phyloP scores from a whole-genome alignment of 2,113 vertebrate species.

The Rhadina sibilatrix region DNA sequence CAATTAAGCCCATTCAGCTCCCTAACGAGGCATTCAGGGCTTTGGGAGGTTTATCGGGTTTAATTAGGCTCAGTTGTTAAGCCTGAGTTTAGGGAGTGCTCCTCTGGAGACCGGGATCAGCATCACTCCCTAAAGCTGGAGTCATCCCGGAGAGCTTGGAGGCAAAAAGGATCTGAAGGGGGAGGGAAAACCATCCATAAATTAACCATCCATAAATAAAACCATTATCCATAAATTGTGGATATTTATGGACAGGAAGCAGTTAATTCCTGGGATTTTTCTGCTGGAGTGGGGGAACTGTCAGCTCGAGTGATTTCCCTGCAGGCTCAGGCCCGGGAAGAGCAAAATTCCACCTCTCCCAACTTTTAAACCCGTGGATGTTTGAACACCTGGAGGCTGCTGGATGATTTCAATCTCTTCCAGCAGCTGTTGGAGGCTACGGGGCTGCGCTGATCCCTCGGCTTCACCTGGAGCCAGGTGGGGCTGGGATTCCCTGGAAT shows the following conservation, averaged over 20 bases:
- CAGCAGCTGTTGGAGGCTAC: fast-evolving
- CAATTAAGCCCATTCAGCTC: constrained; percentile 19
- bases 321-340: not conserved
- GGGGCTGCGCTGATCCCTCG: not conserved
- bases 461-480: not conserved
- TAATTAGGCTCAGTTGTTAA: not conserved
- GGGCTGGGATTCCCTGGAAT: not conserved
- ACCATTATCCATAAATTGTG: too few relatives aligned
- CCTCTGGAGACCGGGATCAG: not conserved
- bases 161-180: fast-evolving
- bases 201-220: too few relatives aligned
- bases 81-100: not conserved
- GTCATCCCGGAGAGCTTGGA: not conserved
- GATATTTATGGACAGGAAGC: fast-evolving
- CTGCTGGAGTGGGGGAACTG: not conserved
- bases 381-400: not conserved
- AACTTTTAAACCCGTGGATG: not conserved
- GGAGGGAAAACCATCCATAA: fast-evolving
- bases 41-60: not conserved
- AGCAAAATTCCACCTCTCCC: not conserved
- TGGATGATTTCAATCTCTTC: not conserved
- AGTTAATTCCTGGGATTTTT: not conserved
- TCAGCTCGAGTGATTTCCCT: not conserved
- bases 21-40: not conserved
- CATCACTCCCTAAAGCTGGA: not conserved